phyloP scores from a whole-genome alignment of 2,113 vertebrate species.

The Oreochromis niloticus region DNA sequence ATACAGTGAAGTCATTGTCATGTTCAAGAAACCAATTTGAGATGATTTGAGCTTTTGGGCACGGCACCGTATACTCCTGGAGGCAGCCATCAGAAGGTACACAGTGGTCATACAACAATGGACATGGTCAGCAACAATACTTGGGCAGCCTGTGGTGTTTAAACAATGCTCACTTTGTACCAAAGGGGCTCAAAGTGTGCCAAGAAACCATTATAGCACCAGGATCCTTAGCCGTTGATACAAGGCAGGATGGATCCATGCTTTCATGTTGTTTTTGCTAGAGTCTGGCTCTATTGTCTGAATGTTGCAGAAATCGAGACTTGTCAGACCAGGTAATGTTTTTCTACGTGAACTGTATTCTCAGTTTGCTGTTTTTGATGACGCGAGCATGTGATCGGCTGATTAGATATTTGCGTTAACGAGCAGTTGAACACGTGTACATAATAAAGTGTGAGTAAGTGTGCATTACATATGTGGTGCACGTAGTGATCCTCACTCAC shows the following conservation, averaged over 20 bases:
- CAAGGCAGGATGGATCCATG: background rate
- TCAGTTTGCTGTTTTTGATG: background rate
- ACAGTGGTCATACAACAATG: background rate
- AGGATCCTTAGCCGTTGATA: background rate
- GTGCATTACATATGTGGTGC: background rate
- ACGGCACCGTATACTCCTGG: background rate
- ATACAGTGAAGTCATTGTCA: background rate
- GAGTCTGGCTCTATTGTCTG: background rate
- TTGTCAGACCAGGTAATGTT: background rate
- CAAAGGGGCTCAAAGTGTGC: background rate
- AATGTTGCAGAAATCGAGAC: background rate
- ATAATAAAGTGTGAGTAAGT: background rate
- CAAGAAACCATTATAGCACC: background rate
- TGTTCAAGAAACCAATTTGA: background rate
- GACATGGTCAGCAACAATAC: background rate
- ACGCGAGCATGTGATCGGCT: background rate
- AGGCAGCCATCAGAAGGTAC: background rate
- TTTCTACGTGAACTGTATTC: background rate
- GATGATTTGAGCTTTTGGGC: background rate
- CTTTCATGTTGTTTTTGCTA: background rate
- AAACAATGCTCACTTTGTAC: background rate
- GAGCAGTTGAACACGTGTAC: background rate
- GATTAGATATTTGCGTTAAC: background rate
- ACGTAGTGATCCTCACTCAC: background rate
- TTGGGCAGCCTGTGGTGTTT: background rate